Percentiles rank a stretch among this genome's conserved stretches.
These are phyloP conservation scores for Cyanoderma ruficeps DNA, from an alignment of 2,113 vertebrate genomes.

Conservation along the genomic window DNA sequence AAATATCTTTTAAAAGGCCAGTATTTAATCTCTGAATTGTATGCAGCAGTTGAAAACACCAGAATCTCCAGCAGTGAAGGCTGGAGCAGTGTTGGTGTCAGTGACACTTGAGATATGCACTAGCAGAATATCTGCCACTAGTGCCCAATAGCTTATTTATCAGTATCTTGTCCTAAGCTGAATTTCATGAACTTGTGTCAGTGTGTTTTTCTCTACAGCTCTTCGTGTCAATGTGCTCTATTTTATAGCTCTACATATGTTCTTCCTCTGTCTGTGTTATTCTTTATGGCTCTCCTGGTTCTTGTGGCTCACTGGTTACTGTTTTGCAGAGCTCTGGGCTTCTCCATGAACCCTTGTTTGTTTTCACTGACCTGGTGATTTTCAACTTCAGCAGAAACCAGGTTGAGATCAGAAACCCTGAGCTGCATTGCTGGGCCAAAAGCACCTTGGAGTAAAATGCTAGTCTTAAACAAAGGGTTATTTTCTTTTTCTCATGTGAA, in stretches of 20 bases:
- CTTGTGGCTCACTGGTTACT: background rate
- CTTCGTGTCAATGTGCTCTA: background rate
- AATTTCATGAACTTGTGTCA: background rate
- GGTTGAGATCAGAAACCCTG: background rate
- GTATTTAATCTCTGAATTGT: background rate
- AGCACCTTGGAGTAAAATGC: background rate
- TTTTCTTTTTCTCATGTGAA: background rate
- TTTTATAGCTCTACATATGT: background rate
- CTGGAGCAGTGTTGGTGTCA: background rate
- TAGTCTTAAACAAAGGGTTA: background rate
- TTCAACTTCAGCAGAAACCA: background rate
- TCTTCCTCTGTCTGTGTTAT: background rate
- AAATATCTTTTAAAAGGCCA: background rate
- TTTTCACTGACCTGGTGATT: constrained; percentile 6
- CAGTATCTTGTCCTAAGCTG: background rate
- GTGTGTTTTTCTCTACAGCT: background rate
- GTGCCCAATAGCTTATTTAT: background rate
- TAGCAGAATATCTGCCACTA: background rate
- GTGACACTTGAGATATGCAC: background rate
- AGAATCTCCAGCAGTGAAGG: background rate
- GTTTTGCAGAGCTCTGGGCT: background rate
- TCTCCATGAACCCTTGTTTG: background rate
- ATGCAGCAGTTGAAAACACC: background rate
- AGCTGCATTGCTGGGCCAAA: background rate
- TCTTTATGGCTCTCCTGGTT: background rate